Base-by-base conservation (phyloP, 1,140 invertebrate species). In the Eriocheir sinensis region DNA sequence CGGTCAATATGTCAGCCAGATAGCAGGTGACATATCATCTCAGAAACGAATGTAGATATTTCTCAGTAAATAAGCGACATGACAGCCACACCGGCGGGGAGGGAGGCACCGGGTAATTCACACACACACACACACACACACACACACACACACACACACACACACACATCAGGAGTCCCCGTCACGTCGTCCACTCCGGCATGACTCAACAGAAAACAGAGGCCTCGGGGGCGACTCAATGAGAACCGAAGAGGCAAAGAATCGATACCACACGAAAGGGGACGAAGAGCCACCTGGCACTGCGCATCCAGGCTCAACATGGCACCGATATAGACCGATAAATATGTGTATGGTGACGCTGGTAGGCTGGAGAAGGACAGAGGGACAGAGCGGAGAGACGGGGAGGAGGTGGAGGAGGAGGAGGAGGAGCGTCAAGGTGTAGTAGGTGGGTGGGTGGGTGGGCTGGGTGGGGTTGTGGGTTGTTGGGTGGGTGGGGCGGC, bases 41-140 rank as follows among this genome's bases (percentile, higher is more conserved):
- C 80, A 27, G 41, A 83, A 53, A 85, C 88, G 40, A 48, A 93
- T 86, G 81, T 93, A 93, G 91, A 93, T 93, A 93, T 93, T 93
- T 93, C 91, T 93, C 91, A 34, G 91, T 83, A 86, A 86, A 93
- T 93, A 93, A 86, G 80, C 40, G 80, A 86, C 91, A 86, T 83
- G 91, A 93, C 91, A 93, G 91, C 91, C 91, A 85, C 91, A 60
- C 91, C 81, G 60, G 80, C 81, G 27, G 40, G 48, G 72, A 53
- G 38, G 72, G 34, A 90, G 30, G 72, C 60, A 83, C 90, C 72
- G 44, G 38, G 60, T 92, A 92, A 92, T 92, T 92, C 90, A 92
- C 83, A 86, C 36, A 41, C 36, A 72, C 60, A 72, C 53, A 72
- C 40, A 6, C 12, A 80, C 44, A 30, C 17, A 44, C 80, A 92